Base-by-base conservation (phyloP, 1,140 invertebrate species). In the Euborellia annulipes region DNA sequence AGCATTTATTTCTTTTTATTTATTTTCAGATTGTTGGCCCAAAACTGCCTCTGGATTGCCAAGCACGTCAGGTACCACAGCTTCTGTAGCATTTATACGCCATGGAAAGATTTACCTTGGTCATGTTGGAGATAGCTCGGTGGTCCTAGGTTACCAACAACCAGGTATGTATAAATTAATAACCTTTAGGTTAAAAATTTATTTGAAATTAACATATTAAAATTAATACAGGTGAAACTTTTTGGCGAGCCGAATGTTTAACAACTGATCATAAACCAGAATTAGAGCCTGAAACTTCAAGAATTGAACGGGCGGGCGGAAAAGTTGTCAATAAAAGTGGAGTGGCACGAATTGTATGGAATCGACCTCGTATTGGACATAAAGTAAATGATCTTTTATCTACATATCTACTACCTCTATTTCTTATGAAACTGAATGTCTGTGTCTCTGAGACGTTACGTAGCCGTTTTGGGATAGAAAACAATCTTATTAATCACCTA, bases 251-350 rank as follows among this genome's bases (percentile, higher is more conserved):
- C 0, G 76, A 75, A 58, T 73, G 81, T 1, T 59, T 94, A 36
- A 94, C 90, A 0, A 75, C 68, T 52, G 93, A 98, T 60, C 94
- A 98, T 58, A 98, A 98, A 61, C 94, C 94, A 0, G 92, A 97
- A 63, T 82, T 78, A 51, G 71, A 74, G n/a, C 70, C 70, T 19
- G 94, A 97, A 67, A 82, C 80, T 61, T 70, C 73, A 22, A 69
- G 93, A 18, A 98, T 98, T 50, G 74, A 85, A 50, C 70, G 75
- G 47, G 58, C 62, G 51, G 73, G 73, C 18, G 90, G 90, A 2
- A 85, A 89, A 67, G 89, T 83, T 55, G 78, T 76, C 57, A 78
- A 76, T 23, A 98, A 97, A 60, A 82, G 85, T 6, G 92, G 93
- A 7, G 90, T 98, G 0, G 86, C 89, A 6, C 68, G 93, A 46